Conservation (phyloP, 1,140 invertebrate genomes). For the Lepidurus apus region DNA sequence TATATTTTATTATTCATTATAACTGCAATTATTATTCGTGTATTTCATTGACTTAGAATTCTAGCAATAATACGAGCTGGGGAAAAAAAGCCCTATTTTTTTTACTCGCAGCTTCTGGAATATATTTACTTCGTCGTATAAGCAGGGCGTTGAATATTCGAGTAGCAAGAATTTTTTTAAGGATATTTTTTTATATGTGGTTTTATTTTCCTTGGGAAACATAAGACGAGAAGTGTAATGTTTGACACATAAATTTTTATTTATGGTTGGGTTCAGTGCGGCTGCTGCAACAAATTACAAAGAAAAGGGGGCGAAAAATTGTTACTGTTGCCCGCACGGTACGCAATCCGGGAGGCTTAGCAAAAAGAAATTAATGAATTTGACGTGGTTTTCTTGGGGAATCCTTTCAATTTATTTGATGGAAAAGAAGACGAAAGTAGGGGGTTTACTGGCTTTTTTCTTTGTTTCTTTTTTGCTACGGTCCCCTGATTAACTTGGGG, state of each 20-base stretch:
- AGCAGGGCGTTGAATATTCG: too few relatives aligned
- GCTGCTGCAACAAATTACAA: neutral
- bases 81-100: too few relatives aligned
- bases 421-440: neutral
- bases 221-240: slow-evolving; percentile 6
- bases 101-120: too few relatives aligned
- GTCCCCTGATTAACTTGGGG: neutral
- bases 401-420: neutral
- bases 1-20: too few relatives aligned
- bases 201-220: neutral
- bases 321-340: neutral
- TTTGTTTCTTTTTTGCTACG: neutral
- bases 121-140: too few relatives aligned
- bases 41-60: too few relatives aligned
- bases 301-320: neutral
- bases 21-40: too few relatives aligned
- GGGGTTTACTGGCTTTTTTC: neutral
- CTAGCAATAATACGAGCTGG: too few relatives aligned
- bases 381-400: neutral
- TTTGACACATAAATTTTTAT: neutral
- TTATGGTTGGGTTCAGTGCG: neutral
- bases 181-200: too few relatives aligned
- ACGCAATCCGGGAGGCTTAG: neutral
- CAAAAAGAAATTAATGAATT: neutral
- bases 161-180: too few relatives aligned